A percentile compares a stretch with the other conserved stretches of the same genome.
These are phyloP conservation scores for Oreochromis aureus DNA, from an alignment of 2,113 vertebrate species.

Conservation along the genomic window DNA sequence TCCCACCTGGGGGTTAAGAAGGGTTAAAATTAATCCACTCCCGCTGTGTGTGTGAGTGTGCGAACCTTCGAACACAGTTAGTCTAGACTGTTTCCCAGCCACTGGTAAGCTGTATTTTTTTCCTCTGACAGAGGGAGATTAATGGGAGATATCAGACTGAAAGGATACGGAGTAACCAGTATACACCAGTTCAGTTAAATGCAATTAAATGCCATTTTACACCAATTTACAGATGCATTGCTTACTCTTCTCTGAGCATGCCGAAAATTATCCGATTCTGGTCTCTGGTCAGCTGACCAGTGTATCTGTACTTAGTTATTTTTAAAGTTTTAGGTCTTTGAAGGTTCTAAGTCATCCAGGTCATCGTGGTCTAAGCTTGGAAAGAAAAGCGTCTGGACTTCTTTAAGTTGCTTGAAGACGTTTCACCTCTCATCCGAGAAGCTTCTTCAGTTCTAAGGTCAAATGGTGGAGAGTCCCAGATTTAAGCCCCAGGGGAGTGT, in stretches of 20 bases:
- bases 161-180: not conserved
- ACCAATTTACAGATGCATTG: not conserved
- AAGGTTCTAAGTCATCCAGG: not conserved
- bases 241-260: not conserved
- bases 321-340: not conserved
- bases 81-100: slow-evolving; percentile 28
- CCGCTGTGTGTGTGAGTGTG: not conserved
- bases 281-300: not conserved
- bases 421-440: not conserved
- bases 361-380: fast-evolving
- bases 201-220: not conserved
- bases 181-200: not conserved
- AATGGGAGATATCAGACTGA: not conserved
- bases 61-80: slow-evolving; percentile 1
- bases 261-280: not conserved
- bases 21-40: slow-evolving; percentile 56
- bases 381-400: not conserved
- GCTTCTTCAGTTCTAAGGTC: not conserved
- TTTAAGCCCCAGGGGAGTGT: not conserved
- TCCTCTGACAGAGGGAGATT: not conserved
- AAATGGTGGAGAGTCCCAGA: not conserved
- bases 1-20: slow-evolving; percentile 52
- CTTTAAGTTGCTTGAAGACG: not conserved
- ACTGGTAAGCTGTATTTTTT: not conserved
- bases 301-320: not conserved